Percentiles rank a stretch among this genome's conserved stretches.
Conservation (phyloP, 2,113 vertebrate species). For the Crocuta crocuta region DNA sequence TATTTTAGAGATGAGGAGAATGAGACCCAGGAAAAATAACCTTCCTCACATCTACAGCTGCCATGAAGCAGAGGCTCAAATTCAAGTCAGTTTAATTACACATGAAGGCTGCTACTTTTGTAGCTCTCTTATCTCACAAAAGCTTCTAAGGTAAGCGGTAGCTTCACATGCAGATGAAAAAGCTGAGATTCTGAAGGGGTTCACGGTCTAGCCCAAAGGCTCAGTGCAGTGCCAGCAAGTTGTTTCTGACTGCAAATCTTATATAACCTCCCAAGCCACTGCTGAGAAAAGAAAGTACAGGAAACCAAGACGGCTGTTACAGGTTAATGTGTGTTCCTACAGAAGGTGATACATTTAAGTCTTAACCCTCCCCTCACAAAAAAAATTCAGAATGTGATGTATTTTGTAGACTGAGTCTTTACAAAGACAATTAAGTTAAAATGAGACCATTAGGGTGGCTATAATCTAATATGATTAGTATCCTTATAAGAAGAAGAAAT, state of each 20-base stretch:
- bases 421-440: not conserved
- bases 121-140: not conserved
- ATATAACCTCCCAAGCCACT: not conserved
- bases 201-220: not conserved
- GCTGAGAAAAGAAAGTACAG: not conserved
- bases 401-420: not conserved
- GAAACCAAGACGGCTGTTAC: not conserved
- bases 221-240: not conserved
- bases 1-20: not conserved
- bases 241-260: not conserved
- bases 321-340: accelerated
- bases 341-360: not conserved
- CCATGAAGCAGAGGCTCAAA: not conserved
- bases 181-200: not conserved
- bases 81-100: not conserved
- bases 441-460: not conserved
- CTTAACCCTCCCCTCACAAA: not conserved
- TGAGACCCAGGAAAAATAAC: not conserved
- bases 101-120: not conserved
- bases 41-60: not conserved
- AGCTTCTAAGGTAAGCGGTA: not conserved
- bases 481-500: not conserved
- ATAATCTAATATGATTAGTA: not conserved
- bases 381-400: not conserved
- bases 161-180: not conserved